Evolutionary conservation across 2,888 invertebrate genomes (phyloP).

Genomic region (Pegoplata infirma): DNA sequence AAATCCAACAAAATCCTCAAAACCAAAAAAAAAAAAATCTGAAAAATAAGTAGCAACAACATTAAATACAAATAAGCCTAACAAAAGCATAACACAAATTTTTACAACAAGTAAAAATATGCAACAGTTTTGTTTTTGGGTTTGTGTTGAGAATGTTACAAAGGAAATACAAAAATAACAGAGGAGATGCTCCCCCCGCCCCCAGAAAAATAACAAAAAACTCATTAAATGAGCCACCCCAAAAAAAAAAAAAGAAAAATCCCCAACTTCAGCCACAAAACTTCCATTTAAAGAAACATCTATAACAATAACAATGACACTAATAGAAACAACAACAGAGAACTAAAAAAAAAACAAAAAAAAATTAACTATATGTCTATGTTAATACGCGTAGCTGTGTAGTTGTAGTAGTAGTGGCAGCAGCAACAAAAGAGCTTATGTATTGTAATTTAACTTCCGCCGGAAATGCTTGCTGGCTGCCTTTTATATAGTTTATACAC

Average conservation of each 20-base stretch:
- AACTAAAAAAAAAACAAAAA: background rate
- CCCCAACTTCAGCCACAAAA: no score
- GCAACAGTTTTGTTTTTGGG: conserved; percentile 59
- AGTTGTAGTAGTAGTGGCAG: conserved; percentile 3
- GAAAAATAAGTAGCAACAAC: conserved; percentile 27
- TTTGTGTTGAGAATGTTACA: conserved; percentile 11
- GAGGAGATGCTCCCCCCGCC: conserved; percentile 16
- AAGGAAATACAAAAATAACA: conserved; percentile 47
- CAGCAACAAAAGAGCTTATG: conserved; percentile 37
- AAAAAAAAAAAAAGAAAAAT: background rate
- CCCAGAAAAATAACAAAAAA: background rate
- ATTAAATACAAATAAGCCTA: conserved; percentile 59
- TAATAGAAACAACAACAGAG: conserved; percentile 49
- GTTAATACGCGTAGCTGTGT: conserved; percentile 6
- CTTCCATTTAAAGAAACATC: conserved; percentile 65
- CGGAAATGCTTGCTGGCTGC: conserved; percentile 55
- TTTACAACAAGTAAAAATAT: conserved; percentile 42
- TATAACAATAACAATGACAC: conserved; percentile 67
- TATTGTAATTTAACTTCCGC: conserved; percentile 60
- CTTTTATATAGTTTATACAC: conserved; percentile 44
- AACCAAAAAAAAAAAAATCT: conserved; percentile 25
- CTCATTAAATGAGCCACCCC: conserved; percentile 31
- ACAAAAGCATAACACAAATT: conserved; percentile 42
- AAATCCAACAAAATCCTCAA: conserved; percentile 59
- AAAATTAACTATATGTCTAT: background rate